These are phyloP conservation scores for Theretra japonica DNA, from an alignment of 2,888 invertebrate genomes.

Conservation along the genomic window DNA sequence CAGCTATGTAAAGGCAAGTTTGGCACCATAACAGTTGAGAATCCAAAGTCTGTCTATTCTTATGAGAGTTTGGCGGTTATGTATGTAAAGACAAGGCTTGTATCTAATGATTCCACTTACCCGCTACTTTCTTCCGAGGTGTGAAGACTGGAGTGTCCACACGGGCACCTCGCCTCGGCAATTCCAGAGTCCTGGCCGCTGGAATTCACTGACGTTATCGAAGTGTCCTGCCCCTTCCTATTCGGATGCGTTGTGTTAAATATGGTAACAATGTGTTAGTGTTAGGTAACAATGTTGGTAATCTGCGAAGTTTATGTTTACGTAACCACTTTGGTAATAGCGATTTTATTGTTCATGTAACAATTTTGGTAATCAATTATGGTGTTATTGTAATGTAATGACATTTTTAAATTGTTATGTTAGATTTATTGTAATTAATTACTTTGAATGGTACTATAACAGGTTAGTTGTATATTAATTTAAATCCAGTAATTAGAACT, in stretches of 20 bases:
- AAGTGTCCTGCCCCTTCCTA: constrained; percentile 87
- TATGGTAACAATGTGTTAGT: constrained; percentile 25
- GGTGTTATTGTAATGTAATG: not conserved
- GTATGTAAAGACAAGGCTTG: no score
- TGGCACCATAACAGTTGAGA: no score
- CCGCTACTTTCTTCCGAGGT: constrained; percentile 89
- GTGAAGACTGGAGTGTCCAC: constrained; percentile 87
- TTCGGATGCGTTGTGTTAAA: constrained; percentile 44
- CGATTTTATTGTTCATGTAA: not conserved
- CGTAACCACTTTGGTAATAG: not conserved
- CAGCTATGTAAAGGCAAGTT: no score
- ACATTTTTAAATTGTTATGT: not conserved
- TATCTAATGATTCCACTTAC: constrained; percentile 61
- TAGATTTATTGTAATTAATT: not conserved
- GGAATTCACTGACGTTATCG: constrained; percentile 92
- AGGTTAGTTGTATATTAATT: not conserved
- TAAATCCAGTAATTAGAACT: not conserved
- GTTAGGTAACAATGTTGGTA: constrained; percentile 1
- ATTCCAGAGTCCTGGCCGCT: constrained; percentile 93
- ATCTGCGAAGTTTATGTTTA: not conserved
- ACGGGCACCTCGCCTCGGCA: constrained; percentile 86
- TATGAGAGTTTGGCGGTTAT: no score
- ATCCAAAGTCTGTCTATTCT: no score
- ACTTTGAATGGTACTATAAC: not conserved
- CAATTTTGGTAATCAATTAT: not conserved